phyloP scores from a whole-genome alignment of 2,113 vertebrate genomes.

The Cromileptes altivelis region DNA sequence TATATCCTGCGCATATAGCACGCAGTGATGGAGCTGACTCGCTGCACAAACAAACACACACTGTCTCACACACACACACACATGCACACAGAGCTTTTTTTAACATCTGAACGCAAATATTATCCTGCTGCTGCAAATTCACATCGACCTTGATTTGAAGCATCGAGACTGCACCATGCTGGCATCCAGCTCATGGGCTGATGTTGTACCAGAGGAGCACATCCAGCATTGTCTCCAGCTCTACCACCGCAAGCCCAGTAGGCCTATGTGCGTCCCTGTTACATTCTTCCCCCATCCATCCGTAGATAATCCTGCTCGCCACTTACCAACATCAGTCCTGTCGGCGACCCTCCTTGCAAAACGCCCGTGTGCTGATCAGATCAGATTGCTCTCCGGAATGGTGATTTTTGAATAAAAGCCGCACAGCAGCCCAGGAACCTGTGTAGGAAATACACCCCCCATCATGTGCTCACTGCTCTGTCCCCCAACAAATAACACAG shows the following conservation, averaged over 20 bases:
- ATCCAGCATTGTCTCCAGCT: conserved; percentile 56
- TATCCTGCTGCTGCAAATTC: conserved; percentile 50
- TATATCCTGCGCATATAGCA: conserved; percentile 26
- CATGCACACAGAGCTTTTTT: not conserved
- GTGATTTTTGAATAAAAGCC: conserved; percentile 77
- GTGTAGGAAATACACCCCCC: conserved; percentile 69
- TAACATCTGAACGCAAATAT: conserved; percentile 30
- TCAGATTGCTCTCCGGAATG: conserved; percentile 69
- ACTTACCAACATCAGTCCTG: conserved; percentile 77
- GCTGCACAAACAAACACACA: conserved; percentile 2
- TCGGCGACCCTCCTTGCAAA: conserved; percentile 45
- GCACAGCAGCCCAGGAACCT: conserved; percentile 81
- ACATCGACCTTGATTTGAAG: conserved; percentile 80
- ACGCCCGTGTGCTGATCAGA: conserved; percentile 65
- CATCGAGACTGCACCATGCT: conserved; percentile 76
- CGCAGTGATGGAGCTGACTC: conserved; percentile 25
- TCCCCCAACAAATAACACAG: conserved; percentile 31
- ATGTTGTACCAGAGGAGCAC: conserved; percentile 53
- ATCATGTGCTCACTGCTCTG: conserved; percentile 51
- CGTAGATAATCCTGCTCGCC: not conserved
- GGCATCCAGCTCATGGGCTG: conserved; percentile 62
- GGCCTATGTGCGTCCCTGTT: conserved; percentile 41
- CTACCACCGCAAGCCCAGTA: not conserved
- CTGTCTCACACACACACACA: not conserved
- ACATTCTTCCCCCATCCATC: not conserved